Conservation (phyloP, 2,888 invertebrate species). For the Tyria jacobaeae region DNA sequence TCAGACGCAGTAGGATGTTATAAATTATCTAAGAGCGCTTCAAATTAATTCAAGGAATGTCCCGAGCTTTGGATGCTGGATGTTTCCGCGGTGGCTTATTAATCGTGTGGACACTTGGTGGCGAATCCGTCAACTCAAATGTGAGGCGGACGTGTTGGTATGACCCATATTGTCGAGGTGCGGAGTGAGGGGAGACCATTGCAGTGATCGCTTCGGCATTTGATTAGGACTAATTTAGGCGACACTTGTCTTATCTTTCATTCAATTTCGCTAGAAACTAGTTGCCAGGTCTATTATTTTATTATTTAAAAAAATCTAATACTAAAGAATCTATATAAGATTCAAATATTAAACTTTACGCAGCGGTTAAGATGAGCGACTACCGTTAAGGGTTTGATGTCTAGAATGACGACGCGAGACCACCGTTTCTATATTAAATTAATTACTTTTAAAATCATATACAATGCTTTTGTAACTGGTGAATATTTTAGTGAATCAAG, state of each 20-base stretch:
- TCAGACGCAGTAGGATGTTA: conserved; percentile 80
- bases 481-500: no score
- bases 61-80: conserved; percentile 65
- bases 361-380: background rate
- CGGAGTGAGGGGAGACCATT: conserved; percentile 21
- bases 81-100: conserved; percentile 80
- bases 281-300: conserved; percentile 1
- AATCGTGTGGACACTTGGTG: conserved; percentile 80
- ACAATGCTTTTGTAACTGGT: no score
- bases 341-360: background rate
- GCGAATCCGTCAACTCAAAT: conserved; percentile 73
- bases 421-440: no score
- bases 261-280: conserved; percentile 18
- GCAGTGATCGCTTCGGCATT: conserved; percentile 49
- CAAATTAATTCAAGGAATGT: conserved; percentile 86
- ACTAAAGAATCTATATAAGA: background rate
- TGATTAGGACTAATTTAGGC: conserved; percentile 50
- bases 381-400: no score
- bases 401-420: no score
- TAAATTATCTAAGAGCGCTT: conserved; percentile 85
- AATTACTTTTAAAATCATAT: no score
- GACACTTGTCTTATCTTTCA: conserved; percentile 39
- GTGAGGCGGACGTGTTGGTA: conserved; percentile 45
- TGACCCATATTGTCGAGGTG: conserved; percentile 42
- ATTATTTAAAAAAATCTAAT: background rate